phyloP scores from a whole-genome alignment of 2,888 invertebrate species.

The Incurvaria masculella region DNA sequence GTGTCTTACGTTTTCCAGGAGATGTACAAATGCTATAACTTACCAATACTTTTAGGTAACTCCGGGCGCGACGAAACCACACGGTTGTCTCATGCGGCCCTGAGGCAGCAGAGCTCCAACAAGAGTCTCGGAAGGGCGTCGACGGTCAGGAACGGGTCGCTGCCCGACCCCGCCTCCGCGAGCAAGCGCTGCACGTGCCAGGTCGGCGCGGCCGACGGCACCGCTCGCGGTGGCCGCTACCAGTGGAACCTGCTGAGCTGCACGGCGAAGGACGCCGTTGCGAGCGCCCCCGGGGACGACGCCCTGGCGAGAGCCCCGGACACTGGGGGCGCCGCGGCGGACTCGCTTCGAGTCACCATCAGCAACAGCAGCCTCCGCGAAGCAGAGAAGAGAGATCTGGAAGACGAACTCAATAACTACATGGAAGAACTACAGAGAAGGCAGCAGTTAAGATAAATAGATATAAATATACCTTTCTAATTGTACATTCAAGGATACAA shows the following conservation, averaged over 20 bases:
- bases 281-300: no score
- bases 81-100: conserved; percentile 4
- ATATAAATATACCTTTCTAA: no score
- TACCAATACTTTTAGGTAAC: conserved; percentile 27
- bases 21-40: no score
- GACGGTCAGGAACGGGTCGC: conserved; percentile 8
- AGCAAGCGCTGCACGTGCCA: no score
- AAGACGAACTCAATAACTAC: conserved; percentile 43
- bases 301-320: conserved; percentile 15
- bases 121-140: background rate
- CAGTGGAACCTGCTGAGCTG: background rate
- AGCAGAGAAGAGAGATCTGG: conserved; percentile 31
- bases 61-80: conserved; percentile 26
- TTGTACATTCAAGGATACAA: no score
- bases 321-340: conserved; percentile 3
- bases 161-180: background rate
- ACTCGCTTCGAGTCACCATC: conserved; percentile 29
- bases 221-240: no score
- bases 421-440: conserved; percentile 23
- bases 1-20: no score
- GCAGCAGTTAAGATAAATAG: no score
- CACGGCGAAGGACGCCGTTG: conserved; percentile 8
- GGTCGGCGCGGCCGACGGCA: no score
- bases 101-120: background rate
- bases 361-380: conserved; percentile 40